Percentiles rank a stretch among this genome's conserved stretches.
Evolutionary conservation across 2,113 vertebrate genomes (phyloP).

Genomic region (Cyanoderma ruficeps): DNA sequence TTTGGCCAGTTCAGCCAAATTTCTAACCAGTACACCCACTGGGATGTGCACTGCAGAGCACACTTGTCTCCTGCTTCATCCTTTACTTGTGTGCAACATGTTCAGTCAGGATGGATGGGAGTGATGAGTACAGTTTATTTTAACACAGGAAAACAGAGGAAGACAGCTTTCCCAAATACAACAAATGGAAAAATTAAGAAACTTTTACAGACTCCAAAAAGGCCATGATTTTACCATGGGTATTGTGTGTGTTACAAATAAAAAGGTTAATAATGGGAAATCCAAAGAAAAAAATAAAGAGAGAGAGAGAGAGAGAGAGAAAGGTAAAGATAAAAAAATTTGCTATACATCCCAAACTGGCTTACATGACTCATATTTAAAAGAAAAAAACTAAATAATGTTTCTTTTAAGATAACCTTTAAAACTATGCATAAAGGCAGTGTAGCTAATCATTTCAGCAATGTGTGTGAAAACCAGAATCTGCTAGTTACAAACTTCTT

Average conservation of each 20-base stretch:
- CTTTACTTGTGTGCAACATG: accelerated
- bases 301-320: background rate
- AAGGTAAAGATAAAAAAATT: background rate
- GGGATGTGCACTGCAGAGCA: background rate
- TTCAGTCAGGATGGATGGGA: background rate
- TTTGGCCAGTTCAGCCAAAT: background rate
- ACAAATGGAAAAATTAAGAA: background rate
- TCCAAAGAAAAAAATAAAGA: too few relatives aligned
- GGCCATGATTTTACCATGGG: background rate
- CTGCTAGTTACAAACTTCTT: background rate
- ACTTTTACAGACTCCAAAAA: background rate
- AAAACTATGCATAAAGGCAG: background rate
- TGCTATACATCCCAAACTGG: background rate
- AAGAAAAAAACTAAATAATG: background rate
- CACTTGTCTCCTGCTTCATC: background rate
- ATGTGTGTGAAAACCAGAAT: background rate
- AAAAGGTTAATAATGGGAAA: background rate
- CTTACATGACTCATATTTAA: background rate
- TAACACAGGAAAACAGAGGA: background rate
- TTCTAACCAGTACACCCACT: background rate
- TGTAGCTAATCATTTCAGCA: constrained; percentile 1
- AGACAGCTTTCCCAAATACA: background rate
- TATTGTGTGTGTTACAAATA: background rate
- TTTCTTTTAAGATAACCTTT: background rate
- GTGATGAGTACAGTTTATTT: background rate